Conservation (phyloP, 2,113 vertebrate genomes). For the Vimba vimba region DNA sequence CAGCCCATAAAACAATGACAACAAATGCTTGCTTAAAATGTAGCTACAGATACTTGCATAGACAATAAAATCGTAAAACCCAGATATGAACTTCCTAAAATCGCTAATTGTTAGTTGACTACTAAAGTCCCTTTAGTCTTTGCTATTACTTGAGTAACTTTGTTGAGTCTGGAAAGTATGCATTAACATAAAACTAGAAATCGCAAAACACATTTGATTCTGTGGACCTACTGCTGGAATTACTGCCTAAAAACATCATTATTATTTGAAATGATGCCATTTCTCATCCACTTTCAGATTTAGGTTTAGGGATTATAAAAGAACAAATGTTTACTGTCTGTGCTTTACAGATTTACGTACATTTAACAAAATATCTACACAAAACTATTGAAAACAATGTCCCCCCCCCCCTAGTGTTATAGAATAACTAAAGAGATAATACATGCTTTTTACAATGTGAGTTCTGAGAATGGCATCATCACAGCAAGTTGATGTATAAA, state of each 20-base stretch:
- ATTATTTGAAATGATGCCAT: conserved; percentile 1
- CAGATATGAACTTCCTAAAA: background rate
- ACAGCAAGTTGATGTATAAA: background rate
- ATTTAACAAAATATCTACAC: background rate
- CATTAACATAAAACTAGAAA: conserved; percentile 39
- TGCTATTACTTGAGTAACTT: background rate
- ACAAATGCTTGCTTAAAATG: background rate
- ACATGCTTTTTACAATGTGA: background rate
- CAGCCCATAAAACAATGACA: background rate
- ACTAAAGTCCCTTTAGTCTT: too few relatives aligned
- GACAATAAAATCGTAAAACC: background rate
- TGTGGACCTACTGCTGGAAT: conserved; percentile 31
- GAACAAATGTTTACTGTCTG: background rate
- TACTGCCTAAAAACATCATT: conserved; percentile 12
- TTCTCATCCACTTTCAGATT: conserved; percentile 17
- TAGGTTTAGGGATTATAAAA: background rate
- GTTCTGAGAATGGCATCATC: background rate
- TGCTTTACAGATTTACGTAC: background rate
- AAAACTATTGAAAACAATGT: background rate
- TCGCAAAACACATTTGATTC: conserved; percentile 36
- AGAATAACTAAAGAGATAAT: background rate
- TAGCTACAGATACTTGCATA: background rate
- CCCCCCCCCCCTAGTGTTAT: background rate
- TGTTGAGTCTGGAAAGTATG: conserved; percentile 10
- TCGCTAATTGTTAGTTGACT: too few relatives aligned